These are phyloP conservation scores for Cactoblastis cactorum DNA, from an alignment of 2,888 invertebrate genomes.

Conservation along the genomic window DNA sequence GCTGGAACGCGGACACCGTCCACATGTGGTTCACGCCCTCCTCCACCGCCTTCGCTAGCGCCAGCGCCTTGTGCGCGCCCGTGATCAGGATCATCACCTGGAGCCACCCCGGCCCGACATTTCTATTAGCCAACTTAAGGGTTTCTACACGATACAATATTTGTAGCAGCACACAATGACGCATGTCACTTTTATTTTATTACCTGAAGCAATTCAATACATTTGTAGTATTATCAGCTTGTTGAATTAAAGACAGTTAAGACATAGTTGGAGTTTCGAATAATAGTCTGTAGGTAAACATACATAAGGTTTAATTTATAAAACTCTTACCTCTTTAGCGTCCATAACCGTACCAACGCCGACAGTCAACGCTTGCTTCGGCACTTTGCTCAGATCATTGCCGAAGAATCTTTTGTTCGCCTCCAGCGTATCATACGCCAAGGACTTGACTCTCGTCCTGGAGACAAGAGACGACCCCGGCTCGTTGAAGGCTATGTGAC, in stretches of 20 bases:
- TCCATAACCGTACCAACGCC: conserved; percentile 99
- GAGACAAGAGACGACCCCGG: conserved; percentile 98
- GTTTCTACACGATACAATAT: too few species aligned
- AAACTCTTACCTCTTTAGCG: conserved; percentile 89
- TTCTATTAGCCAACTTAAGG: too few species aligned
- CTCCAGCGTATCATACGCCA: conserved; percentile 97
- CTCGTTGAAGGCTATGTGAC: conserved; percentile 99
- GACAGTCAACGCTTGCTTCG: conserved; percentile 96
- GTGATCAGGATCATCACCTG: conserved; percentile 98
- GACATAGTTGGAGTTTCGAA: too few species aligned
- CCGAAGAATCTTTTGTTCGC: conserved; percentile 99
- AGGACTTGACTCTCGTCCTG: conserved; percentile 96
- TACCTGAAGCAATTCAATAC: too few species aligned
- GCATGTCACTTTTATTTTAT: too few species aligned
- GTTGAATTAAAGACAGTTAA: too few species aligned
- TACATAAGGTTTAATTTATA: not conserved
- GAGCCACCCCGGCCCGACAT: too few species aligned
- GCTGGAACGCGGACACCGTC: conserved; percentile 99
- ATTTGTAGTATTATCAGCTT: too few species aligned
- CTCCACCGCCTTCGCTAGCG: conserved; percentile 98
- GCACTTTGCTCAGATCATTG: conserved; percentile 95
- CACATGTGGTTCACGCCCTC: conserved; percentile 99
- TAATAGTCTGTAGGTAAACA: too few species aligned
- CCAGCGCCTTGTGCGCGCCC: conserved; percentile 97
- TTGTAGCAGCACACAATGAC: too few species aligned